Evolutionary conservation across 1,140 invertebrate species (phyloP), one percentile per base, ranked within the genome.

Genomic region (Tetramorium simillimum): DNA sequence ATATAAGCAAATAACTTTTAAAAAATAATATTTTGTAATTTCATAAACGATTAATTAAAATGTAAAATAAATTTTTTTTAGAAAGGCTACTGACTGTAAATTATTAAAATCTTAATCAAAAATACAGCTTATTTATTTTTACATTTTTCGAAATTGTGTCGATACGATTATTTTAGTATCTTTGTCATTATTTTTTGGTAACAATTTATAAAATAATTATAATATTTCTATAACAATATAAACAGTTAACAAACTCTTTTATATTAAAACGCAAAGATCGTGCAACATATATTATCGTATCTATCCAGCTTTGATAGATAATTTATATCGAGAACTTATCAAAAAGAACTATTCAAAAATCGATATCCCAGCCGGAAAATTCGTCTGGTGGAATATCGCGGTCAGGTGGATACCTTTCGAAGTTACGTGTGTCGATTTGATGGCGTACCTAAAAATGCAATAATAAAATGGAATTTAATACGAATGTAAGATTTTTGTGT

Each of bases 361-460:
- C 95, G 62, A 92, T 92, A 89, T 97, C 96, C 96, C 96, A 97
- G 14, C 96, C 96, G 4, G 96, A 96, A 88, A 95, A 93, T 92
- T 97, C 96, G 89, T 97, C 96, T 0, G 96, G 95, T 24, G 96
- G 96, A 65, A 96, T 92, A 86, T 96, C 96, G 67, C 94, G 93
- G 58, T 96, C 96, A 12, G 94, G 93, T 43, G 96, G 96, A 92
- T 96, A 97, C 67, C 94, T 95, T 92, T 97, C 96, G 89, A 97
- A 97, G 90, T 97, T 96, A 65, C 95, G 94, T 18, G 95, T 95
- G 87, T 97, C 96, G 6, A 93, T 91, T 33, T 95, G 92, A 86
- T 92, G 93, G 46, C 93, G 88, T 14, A 96, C 94, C 96, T 96
- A 82, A 24, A 93, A 92, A 85, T 12, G 1, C 24, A 12, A 16